A percentile compares a stretch with the other conserved stretches of the same genome.
Evolutionary conservation across 2,113 vertebrate species (phyloP).

Genomic region (Paraplagusia blochii): DNA sequence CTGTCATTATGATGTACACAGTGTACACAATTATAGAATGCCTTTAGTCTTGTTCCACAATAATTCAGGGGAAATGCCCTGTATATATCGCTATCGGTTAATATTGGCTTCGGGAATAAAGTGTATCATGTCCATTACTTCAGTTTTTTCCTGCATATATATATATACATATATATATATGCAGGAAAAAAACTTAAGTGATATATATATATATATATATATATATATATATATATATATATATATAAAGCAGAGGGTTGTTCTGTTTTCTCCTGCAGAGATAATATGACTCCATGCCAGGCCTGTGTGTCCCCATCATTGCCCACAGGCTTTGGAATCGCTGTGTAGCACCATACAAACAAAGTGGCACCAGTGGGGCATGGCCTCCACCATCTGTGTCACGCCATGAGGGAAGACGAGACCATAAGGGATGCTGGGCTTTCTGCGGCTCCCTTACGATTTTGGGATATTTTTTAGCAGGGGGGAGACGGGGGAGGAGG

Average conservation of each 20-base stretch:
- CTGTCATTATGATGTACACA: too few relatives aligned
- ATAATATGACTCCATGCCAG: conserved; percentile 36
- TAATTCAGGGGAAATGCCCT: too few relatives aligned
- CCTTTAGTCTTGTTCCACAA: too few relatives aligned
- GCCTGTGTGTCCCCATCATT: conserved; percentile 42
- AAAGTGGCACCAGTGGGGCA: conserved; percentile 39
- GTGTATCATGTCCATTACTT: too few relatives aligned
- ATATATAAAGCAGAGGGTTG: conserved; percentile 9
- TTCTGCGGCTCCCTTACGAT: conserved; percentile 24
- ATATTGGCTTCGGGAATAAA: too few relatives aligned
- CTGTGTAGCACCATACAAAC: conserved; percentile 37
- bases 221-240: neutral
- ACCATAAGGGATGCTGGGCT: conserved; percentile 37
- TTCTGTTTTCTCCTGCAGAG: conserved; percentile 41
- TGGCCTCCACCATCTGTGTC: conserved; percentile 40
- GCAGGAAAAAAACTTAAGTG: too few relatives aligned
- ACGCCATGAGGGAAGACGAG: conserved; percentile 34
- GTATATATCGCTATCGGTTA: too few relatives aligned
- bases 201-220: neutral
- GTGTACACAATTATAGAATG: too few relatives aligned
- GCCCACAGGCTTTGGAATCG: conserved; percentile 47
- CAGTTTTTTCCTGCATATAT: too few relatives aligned
- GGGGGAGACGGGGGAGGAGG: neutral
- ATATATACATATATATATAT: too few relatives aligned
- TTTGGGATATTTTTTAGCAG: conserved; percentile 35